These are phyloP conservation scores for Acleris literana DNA, from an alignment of 2,888 invertebrate species.

Conservation along the genomic window DNA sequence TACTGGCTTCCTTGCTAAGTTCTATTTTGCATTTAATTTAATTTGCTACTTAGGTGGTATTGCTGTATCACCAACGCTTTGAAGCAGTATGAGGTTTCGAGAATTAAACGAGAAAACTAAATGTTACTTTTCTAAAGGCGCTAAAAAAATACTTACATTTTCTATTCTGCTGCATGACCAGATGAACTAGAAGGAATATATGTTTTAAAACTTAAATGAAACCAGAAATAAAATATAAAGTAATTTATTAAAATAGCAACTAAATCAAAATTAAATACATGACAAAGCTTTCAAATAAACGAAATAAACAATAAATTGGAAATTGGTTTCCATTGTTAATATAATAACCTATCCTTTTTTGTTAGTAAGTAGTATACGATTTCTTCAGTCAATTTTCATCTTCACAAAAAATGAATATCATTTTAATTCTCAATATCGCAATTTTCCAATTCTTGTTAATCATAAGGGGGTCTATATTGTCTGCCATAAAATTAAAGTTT, in stretches of 20 bases:
- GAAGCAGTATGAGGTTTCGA: too few species aligned
- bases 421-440: conserved; percentile 17
- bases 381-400: conserved; percentile 32
- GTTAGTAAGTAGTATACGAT: conserved; percentile 27
- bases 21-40: too few species aligned
- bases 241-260: conserved; percentile 43
- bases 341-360: conserved; percentile 19
- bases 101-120: too few species aligned
- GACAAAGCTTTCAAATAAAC: conserved; percentile 41
- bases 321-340: conserved; percentile 5
- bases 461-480: neutral
- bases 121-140: too few species aligned
- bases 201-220: conserved; percentile 44
- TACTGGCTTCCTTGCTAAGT: too few species aligned
- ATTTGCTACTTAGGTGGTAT: too few species aligned
- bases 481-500: too few species aligned
- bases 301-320: conserved; percentile 37
- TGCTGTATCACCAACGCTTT: too few species aligned
- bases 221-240: conserved; percentile 39
- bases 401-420: conserved; percentile 8
- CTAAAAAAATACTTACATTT: too few species aligned
- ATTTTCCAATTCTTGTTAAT: conserved; percentile 17
- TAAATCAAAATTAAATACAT: conserved; percentile 46
- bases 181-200: too few species aligned
- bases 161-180: too few species aligned